These are phyloP conservation scores for Sminthurinus aureus DNA, from an alignment of 2,888 invertebrate genomes.

Conservation along the genomic window DNA sequence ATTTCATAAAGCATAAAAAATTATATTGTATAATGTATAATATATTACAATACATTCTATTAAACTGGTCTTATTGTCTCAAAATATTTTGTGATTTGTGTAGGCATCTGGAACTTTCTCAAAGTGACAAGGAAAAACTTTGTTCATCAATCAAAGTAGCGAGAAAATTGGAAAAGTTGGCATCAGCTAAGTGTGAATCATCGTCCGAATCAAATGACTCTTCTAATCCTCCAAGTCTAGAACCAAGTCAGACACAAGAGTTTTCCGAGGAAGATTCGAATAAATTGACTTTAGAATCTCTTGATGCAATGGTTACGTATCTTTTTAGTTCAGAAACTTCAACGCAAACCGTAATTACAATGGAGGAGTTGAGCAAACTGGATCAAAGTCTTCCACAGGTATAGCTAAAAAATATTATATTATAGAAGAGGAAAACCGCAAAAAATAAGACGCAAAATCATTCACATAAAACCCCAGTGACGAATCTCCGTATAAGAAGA, in stretches of 20 bases:
- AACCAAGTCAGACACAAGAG: slow-evolving; percentile 10
- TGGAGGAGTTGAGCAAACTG: slow-evolving; percentile 21
- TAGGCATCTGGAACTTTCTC: slow-evolving; percentile 87
- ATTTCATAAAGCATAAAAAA: too few species aligned
- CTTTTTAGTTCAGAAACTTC: slow-evolving; percentile 32
- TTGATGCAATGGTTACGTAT: slow-evolving; percentile 37
- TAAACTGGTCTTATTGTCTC: too few species aligned
- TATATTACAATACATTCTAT: too few species aligned
- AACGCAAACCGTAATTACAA: slow-evolving; percentile 37
- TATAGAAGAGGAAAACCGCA: too few species aligned
- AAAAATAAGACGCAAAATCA: too few species aligned
- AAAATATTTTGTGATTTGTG: slow-evolving; percentile 46
- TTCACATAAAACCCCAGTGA: too few species aligned
- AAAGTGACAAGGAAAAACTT: slow-evolving; percentile 90
- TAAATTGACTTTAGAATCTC: slow-evolving; percentile 23
- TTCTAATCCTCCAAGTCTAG: slow-evolving; percentile 40
- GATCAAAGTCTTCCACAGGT: background rate
- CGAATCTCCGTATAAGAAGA: too few species aligned
- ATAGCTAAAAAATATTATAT: too few species aligned
- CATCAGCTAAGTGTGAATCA: slow-evolving; percentile 33
- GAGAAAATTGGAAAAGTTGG: slow-evolving; percentile 85
- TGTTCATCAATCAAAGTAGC: slow-evolving; percentile 92
- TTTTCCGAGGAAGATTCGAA: background rate
- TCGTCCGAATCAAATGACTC: slow-evolving; percentile 39
- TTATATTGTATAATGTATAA: too few species aligned